Base-by-base conservation (phyloP, 1,140 invertebrate genomes). In the Antheraea pernyi region DNA sequence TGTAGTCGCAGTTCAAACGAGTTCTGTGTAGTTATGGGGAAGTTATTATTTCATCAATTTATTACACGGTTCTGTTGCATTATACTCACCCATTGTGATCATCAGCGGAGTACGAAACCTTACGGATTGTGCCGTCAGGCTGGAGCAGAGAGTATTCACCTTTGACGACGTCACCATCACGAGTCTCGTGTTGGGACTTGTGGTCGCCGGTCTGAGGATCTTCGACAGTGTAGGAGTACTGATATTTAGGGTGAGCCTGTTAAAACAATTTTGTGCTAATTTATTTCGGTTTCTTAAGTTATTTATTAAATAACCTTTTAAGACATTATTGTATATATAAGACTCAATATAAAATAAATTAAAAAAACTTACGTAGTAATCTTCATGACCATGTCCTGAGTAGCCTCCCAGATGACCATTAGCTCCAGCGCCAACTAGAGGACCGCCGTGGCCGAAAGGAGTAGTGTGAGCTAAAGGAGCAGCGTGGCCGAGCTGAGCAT, bases 81-180 rank as follows among this genome's bases (percentile, higher is more conserved):
- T 18, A 48, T 65, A 19, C 65, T 78, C 84, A 90, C 88, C 88
- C 87, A 65, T 85, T 73, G 69, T 84, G 85, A 78, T 93, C 86
- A 37, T 91, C 83, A 77, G 90, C 89, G 62, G 85, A 77, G 82
- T 91, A 91, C 8, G 80, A 79, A 9, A 91, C 87, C 73, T 89
- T 88, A 68, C 85, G 85, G 82, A 83, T 82, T 16, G 88, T 81
- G 58, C 86, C 90, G 74, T 92, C 87, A 37, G 85, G 84, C 69
- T 89, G 91, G 71, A 95, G 92, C 8, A 94, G 80, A 3, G 92
- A 93, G 83, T 94, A 94, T 70, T 93, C 93, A 0, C 94, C 94
- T 73, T 93, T 93, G n/a, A 95, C 94, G 8, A 94, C 77, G 70
- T 95, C 94, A 10, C 94, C 94, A 67, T 93, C 89, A 13, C 93